Conservation (phyloP, 2,888 invertebrate genomes). For the Thalpophila matura region DNA sequence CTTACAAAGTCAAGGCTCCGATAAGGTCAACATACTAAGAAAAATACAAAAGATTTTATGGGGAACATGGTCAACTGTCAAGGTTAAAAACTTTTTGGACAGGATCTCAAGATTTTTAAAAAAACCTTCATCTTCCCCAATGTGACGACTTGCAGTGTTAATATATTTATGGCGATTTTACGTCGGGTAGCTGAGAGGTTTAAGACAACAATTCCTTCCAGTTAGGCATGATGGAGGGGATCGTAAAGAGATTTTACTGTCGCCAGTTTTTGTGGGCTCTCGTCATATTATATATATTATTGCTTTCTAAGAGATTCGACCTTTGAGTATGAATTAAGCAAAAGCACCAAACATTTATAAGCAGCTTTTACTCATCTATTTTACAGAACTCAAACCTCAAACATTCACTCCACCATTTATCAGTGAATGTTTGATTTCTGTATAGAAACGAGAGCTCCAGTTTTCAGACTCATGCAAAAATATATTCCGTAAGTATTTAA, state of each 20-base stretch:
- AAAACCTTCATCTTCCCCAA: constrained; percentile 12
- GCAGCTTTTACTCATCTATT: too few species aligned
- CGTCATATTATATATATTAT: constrained; percentile 67
- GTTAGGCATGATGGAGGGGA: constrained; percentile 73
- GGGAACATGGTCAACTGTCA: not conserved
- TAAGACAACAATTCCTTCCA: constrained; percentile 73
- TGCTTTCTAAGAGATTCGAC: constrained; percentile 56
- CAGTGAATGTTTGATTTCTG: too few species aligned
- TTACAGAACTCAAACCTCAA: too few species aligned
- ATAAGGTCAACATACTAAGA: not conserved
- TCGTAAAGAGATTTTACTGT: constrained; percentile 78
- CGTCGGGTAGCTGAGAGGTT: constrained; percentile 45
- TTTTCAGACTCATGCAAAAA: too few species aligned
- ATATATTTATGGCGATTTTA: constrained; percentile 68
- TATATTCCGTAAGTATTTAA: too few species aligned
- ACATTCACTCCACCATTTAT: too few species aligned
- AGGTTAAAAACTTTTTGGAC: not conserved
- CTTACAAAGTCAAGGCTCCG: too few species aligned
- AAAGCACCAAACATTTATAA: too few species aligned
- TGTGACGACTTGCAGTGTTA: constrained; percentile 53
- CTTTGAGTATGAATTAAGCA: constrained; percentile 10
- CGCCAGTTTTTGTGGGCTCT: constrained; percentile 65
- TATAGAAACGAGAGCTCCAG: too few species aligned
- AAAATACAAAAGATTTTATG: not conserved
- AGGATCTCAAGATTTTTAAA: constrained; percentile 1